Evolutionary conservation across 2,888 invertebrate genomes (phyloP), one percentile per base, ranked within the genome.

Genomic region (Leucozona laternaria): DNA sequence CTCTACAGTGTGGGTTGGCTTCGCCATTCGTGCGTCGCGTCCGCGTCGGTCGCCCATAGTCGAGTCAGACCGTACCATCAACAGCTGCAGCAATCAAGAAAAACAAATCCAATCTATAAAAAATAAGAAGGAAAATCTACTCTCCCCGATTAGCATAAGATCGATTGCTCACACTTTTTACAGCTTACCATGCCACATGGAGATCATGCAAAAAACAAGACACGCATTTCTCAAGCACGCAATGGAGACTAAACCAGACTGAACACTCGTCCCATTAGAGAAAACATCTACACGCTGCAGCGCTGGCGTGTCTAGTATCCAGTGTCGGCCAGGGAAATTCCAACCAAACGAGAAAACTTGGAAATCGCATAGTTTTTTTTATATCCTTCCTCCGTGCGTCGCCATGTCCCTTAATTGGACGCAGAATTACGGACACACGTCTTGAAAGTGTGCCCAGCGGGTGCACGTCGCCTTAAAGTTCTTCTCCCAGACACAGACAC

Each of bases 101-200:
- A 66, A 66, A 50, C 25, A 78, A 82, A 72, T 81, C 50, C 58
- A 58, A 68, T 73, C 53, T 53, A 53, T n/a, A 28, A 53, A 11
- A 53, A 28, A 25, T 31, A 15, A 20, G 66, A 57, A 77, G 7
- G 31, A 66, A 66, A 48, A 66, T 66, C 48, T 37, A 79, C 73
- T 70, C 83, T 73, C 37, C 45, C 15, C 79, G 68, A 83, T 83
- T 83, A 83, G 79, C 83, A 83, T 83, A 83, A 83, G 83, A 83
- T 79, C 83, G 83, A 83, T 83, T 83, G 83, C 73, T 82, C 79
- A 82, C 82, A 82, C 82, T 79, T 73, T 68, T 60, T 62, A n/a
- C 78, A 68, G 60, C 57, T 76, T 72, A 68, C 60, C 68, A 53
- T 82, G 78, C 53, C 79, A 78, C 73, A 73, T 73, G 22, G 72